A percentile compares a stretch with the other conserved stretches of the same genome.
phyloP scores from a whole-genome alignment of 2,888 invertebrate genomes.

The Phragmatobia fuliginosa region DNA sequence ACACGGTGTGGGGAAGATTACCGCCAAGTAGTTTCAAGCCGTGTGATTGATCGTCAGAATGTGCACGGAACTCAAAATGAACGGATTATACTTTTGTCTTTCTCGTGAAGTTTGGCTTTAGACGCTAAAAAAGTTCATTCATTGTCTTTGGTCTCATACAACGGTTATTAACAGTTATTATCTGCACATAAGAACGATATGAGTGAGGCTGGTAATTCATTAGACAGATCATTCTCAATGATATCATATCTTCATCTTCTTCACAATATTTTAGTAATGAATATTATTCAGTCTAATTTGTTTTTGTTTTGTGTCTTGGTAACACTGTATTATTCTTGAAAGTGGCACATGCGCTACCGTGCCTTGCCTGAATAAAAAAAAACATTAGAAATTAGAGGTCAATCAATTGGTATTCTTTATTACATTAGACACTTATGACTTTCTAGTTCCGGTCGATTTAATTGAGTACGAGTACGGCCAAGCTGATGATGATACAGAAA shows the following conservation, averaged over 20 bases:
- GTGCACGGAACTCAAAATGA: conserved; percentile 66
- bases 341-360: no score
- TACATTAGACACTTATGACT: neutral
- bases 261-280: neutral
- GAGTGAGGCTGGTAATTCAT: neutral
- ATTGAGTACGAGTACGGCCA: no score
- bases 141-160: conserved; percentile 1
- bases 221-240: neutral
- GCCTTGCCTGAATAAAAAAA: no score
- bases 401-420: neutral
- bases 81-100: conserved; percentile 75
- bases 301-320: neutral
- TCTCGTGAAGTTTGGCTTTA: conserved; percentile 28
- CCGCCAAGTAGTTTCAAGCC: conserved; percentile 71
- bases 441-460: no score
- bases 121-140: conserved; percentile 15
- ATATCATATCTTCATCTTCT: neutral
- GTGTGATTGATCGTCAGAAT: conserved; percentile 80
- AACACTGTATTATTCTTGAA: no score
- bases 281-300: neutral
- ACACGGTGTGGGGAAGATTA: conserved; percentile 78
- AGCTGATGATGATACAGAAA: neutral
- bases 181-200: neutral
- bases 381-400: neutral
- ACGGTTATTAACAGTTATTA: neutral